These are phyloP conservation scores for Melitaea cinxia DNA, from an alignment of 1,140 invertebrate genomes.

Conservation along the genomic window DNA sequence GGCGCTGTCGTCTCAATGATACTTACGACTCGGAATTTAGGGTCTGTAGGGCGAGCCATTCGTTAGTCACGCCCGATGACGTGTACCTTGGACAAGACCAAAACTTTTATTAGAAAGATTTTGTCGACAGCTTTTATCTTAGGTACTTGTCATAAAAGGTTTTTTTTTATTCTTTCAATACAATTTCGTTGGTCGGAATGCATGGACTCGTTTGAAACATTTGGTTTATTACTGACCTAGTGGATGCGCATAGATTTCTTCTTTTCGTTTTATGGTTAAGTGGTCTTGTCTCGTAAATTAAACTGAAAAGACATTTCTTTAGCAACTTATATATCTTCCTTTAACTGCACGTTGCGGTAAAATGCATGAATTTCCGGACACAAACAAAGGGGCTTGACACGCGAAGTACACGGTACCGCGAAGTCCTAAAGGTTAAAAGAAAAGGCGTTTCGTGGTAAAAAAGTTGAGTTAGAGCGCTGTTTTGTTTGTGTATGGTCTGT, in stretches of 20 bases:
- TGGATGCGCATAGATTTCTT: constrained; percentile 23
- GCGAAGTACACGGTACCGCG: constrained; percentile 67
- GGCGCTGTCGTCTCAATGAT: constrained; percentile 66
- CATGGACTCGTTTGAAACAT: constrained; percentile 35
- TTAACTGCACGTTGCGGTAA: constrained; percentile 68
- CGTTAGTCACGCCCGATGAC: constrained; percentile 80
- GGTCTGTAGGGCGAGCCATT: constrained; percentile 81
- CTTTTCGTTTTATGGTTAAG: constrained; percentile 33
- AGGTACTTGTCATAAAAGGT: constrained; percentile 66
- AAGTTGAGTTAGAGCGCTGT: constrained; percentile 74
- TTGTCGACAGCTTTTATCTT: constrained; percentile 40
- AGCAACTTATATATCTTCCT: constrained; percentile 61
- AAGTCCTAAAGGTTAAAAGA: constrained; percentile 74
- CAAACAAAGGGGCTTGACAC: constrained; percentile 72
- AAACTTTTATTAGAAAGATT: constrained; percentile 79
- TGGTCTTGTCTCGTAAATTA: constrained; percentile 53
- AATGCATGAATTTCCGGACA: constrained; percentile 73
- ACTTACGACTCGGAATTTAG: constrained; percentile 81
- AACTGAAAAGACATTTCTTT: constrained; percentile 62
- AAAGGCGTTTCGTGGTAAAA: constrained; percentile 76
- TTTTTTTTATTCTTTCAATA: constrained; percentile 46
- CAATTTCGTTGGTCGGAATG: constrained; percentile 42
- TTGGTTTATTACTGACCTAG: constrained; percentile 34
- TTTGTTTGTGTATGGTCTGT: constrained; percentile 77
- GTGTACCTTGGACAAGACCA: constrained; percentile 81